phyloP scores from a whole-genome alignment of 2,113 vertebrate species.

The Odobenus rosmarus region DNA sequence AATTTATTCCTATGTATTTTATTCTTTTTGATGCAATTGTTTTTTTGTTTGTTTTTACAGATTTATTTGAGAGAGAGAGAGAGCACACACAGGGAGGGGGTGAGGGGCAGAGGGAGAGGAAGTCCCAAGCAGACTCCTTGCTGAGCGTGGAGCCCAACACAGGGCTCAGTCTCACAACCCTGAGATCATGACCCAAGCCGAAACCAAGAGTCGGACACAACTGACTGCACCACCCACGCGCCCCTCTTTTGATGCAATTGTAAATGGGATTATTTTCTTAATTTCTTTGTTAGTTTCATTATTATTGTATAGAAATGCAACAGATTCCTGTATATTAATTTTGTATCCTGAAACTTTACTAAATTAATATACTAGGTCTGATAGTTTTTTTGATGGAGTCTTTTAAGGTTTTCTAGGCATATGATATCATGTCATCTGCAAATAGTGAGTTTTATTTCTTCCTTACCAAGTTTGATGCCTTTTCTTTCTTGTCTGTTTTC shows the following conservation, averaged over 20 bases:
- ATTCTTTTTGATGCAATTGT: neutral
- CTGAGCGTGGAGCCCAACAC: too few relatives aligned
- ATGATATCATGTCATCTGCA: neutral
- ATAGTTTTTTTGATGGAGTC: neutral
- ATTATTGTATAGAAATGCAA: neutral
- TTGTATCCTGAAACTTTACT: neutral
- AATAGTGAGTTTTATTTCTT: neutral
- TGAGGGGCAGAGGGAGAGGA: too few relatives aligned
- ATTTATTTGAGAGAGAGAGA: too few relatives aligned
- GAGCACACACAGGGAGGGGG: too few relatives aligned
- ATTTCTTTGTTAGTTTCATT: neutral
- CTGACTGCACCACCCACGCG: too few relatives aligned
- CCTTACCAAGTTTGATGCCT: neutral
- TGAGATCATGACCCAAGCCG: too few relatives aligned
- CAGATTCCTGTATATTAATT: neutral
- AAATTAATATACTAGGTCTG: neutral
- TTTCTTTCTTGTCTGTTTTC: neutral
- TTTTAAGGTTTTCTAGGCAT: neutral
- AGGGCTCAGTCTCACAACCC: too few relatives aligned
- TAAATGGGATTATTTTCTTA: neutral
- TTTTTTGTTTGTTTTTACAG: too few relatives aligned
- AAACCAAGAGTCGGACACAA: too few relatives aligned
- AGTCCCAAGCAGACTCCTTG: too few relatives aligned
- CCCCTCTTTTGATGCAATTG: neutral
- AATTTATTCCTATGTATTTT: neutral